A percentile compares a stretch with the other conserved stretches of the same genome.
Evolutionary conservation across 2,113 vertebrate genomes (phyloP).

Genomic region (Lamprotornis superbus): DNA sequence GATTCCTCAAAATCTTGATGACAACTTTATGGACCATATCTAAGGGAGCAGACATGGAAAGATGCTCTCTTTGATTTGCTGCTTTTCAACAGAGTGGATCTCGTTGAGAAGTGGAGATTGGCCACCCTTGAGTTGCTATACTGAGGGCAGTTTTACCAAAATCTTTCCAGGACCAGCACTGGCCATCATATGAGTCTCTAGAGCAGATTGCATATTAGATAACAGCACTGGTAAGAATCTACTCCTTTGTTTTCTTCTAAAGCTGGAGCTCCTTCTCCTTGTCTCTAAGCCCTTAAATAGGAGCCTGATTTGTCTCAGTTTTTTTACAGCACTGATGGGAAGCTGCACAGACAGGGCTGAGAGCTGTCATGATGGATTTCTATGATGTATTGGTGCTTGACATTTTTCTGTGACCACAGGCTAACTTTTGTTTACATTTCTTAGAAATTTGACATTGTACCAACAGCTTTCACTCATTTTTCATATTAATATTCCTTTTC

Average conservation of each 20-base stretch:
- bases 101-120: not conserved
- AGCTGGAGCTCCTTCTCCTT: not conserved
- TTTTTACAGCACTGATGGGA: not conserved
- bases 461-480: constrained; percentile 8
- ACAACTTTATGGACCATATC: not conserved
- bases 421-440: constrained; percentile 10
- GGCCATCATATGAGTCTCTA: not conserved
- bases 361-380: not conserved
- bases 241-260: not conserved
- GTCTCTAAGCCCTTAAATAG: not conserved
- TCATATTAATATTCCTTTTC: not conserved
- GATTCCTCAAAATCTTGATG: not conserved
- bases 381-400: not conserved
- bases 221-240: not conserved
- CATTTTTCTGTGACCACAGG: not conserved
- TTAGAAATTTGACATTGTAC: not conserved
- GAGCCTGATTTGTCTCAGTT: not conserved
- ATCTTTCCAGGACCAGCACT: not conserved
- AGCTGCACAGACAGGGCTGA: not conserved
- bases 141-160: not conserved
- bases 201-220: not conserved
- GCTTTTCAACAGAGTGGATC: not conserved
- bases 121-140: not conserved
- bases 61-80: not conserved
- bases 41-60: rapidly evolving